Conservation (phyloP, 2,797 vertebrate genomes). For the Squalus acanthias region DNA sequence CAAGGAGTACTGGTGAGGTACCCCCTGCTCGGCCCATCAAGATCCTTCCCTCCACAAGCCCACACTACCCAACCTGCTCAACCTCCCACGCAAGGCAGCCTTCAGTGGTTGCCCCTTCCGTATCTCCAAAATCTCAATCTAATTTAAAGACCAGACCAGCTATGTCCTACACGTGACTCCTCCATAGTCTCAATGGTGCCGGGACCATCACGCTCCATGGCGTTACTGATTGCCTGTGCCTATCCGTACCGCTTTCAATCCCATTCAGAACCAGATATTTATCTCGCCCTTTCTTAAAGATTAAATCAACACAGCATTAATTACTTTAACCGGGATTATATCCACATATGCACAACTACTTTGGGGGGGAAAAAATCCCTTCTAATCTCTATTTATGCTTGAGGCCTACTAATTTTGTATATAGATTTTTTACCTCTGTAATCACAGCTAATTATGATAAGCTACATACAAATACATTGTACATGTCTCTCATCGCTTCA, state of each 20-base stretch:
- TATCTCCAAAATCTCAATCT: background rate
- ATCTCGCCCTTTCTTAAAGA: background rate
- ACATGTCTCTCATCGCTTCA: background rate
- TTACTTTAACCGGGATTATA: background rate
- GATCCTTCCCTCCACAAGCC: too few relatives aligned
- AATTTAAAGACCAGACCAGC: background rate
- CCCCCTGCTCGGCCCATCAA: background rate
- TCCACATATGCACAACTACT: background rate
- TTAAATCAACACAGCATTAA: background rate
- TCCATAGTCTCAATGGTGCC: background rate
- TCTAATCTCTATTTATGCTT: background rate
- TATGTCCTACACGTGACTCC: background rate
- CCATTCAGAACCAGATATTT: background rate
- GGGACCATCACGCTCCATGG: background rate
- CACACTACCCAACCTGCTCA: background rate
- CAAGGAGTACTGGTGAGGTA: background rate
- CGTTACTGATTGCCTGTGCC: background rate
- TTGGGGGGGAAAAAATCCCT: background rate
- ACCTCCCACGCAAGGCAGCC: background rate
- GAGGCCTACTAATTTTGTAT: background rate
- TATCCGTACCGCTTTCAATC: background rate
- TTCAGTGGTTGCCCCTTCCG: background rate
- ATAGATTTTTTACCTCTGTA: conserved; percentile 3
- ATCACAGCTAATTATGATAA: conserved; percentile 28
- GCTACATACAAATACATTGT: background rate